phyloP scores from a whole-genome alignment of 2,797 vertebrate species.

The Pipistrellus kuhlii region DNA sequence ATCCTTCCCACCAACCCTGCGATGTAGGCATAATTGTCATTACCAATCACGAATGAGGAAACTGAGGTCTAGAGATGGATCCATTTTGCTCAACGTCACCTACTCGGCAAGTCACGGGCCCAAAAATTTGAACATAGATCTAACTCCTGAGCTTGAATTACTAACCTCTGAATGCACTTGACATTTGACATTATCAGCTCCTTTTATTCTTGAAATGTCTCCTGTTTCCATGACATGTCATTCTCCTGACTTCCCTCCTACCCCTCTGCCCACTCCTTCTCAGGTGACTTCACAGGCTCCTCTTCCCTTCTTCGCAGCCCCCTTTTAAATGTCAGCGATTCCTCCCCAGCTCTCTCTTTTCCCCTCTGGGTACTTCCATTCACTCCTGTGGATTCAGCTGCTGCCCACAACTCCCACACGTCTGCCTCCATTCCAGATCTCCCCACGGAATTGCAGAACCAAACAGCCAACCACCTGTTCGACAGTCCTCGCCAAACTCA shows the following conservation, averaged over 20 bases:
- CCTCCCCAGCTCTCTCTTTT: constrained; percentile 39
- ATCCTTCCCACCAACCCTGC: not conserved
- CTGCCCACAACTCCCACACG: not conserved
- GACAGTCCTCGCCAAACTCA: not conserved
- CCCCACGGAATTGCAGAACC: constrained; percentile 43
- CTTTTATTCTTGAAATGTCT: constrained; percentile 81
- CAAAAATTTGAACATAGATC: constrained; percentile 49
- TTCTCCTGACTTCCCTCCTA: constrained; percentile 79
- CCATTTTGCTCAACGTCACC: constrained; percentile 7
- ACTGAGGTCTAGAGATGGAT: constrained; percentile 30
- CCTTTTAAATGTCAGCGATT: constrained; percentile 75
- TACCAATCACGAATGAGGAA: not conserved
- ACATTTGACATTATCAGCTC: constrained; percentile 81
- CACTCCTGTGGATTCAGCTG: constrained; percentile 37
- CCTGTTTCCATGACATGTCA: constrained; percentile 78
- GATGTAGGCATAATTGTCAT: not conserved
- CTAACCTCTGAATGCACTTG: constrained; percentile 76
- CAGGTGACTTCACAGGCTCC: constrained; percentile 76
- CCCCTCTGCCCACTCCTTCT: constrained; percentile 80
- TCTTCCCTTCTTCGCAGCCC: constrained; percentile 58
- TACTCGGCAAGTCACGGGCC: constrained; percentile 12
- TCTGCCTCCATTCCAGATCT: constrained; percentile 49
- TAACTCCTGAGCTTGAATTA: constrained; percentile 52
- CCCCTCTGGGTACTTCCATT: constrained; percentile 47
- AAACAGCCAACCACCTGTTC: constrained; percentile 35